These are phyloP conservation scores for Drosophila dives DNA, from an alignment of 2,888 invertebrate genomes.

Conservation along the genomic window DNA sequence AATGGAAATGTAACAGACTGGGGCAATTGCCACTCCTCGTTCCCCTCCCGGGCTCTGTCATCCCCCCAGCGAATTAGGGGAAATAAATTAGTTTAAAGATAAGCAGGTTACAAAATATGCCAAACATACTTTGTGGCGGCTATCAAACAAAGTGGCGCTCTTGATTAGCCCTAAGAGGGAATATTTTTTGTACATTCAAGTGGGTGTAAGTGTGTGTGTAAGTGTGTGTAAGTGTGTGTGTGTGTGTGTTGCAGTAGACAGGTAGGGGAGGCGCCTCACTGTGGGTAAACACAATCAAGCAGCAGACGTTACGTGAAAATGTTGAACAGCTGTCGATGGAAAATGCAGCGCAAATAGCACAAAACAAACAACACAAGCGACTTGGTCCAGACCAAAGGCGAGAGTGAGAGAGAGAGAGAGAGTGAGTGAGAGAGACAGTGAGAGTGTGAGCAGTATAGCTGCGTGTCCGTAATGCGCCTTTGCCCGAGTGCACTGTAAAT, in stretches of 20 bases:
- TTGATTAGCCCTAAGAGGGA: slow-evolving; percentile 72
- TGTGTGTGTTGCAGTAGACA: neutral
- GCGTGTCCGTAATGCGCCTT: slow-evolving; percentile 70
- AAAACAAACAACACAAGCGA: slow-evolving; percentile 39
- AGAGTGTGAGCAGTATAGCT: slow-evolving; percentile 10
- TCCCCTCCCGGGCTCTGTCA: neutral
- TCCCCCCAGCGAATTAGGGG: slow-evolving; percentile 16
- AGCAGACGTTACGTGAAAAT: slow-evolving; percentile 71
- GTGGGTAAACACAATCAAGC: slow-evolving; percentile 73
- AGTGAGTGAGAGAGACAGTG: neutral
- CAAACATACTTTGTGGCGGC: slow-evolving; percentile 66
- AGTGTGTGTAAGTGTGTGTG: neutral
- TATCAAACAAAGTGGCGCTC: slow-evolving; percentile 68
- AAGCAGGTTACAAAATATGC: slow-evolving; percentile 79
- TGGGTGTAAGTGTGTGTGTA: neutral
- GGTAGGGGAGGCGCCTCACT: slow-evolving; percentile 1
- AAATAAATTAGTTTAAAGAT: slow-evolving; percentile 80
- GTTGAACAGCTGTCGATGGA: slow-evolving; percentile 76
- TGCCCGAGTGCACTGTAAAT: slow-evolving; percentile 79
- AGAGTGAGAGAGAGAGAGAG: neutral
- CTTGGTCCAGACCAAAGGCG: slow-evolving; percentile 7
- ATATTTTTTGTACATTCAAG: slow-evolving; percentile 11
- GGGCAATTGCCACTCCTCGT: neutral
- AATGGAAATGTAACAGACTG: slow-evolving; percentile 35
- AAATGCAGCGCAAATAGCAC: slow-evolving; percentile 65